Conservation (phyloP, 1,140 invertebrate species). For the Campoletis sonorensis region DNA sequence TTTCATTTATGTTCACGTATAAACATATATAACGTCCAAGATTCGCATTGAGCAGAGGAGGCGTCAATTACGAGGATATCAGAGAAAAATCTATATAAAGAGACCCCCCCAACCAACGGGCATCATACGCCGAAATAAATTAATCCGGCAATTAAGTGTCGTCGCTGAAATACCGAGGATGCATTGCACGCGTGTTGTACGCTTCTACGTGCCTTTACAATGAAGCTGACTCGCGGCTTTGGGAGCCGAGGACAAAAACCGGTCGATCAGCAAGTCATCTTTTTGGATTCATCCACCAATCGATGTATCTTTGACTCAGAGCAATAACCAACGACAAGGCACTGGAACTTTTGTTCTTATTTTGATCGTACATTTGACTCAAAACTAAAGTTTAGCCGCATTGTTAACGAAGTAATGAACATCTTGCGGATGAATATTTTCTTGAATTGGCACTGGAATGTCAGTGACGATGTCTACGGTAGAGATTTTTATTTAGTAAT, state of each 20-base stretch:
- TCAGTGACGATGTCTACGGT: too few species aligned
- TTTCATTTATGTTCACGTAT: not conserved
- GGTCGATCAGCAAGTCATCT: constrained; percentile 17
- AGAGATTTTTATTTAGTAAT: too few species aligned
- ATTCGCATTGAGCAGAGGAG: not conserved
- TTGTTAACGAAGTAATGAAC: too few species aligned
- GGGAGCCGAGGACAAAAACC: constrained; percentile 33
- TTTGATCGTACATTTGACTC: not conserved
- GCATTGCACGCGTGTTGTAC: constrained; percentile 11
- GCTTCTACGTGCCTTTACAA: not conserved
- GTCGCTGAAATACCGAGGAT: constrained; percentile 24
- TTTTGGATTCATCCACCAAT: not conserved
- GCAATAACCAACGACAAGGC: not conserved
- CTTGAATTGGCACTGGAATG: too few species aligned
- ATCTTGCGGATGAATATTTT: too few species aligned
- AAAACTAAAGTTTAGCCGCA: too few species aligned
- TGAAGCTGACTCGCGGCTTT: not conserved
- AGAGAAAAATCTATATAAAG: not conserved
- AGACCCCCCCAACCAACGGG: not conserved
- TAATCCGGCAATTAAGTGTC: constrained; percentile 36
- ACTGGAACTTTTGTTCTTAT: not conserved
- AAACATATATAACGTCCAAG: not conserved
- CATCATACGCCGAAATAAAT: constrained; percentile 30
- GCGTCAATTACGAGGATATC: constrained; percentile 14
- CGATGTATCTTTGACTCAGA: not conserved